Evolutionary conservation across 2,888 invertebrate genomes (phyloP), one percentile per base, ranked within the genome.

Genomic region (Idaea dimidiata): DNA sequence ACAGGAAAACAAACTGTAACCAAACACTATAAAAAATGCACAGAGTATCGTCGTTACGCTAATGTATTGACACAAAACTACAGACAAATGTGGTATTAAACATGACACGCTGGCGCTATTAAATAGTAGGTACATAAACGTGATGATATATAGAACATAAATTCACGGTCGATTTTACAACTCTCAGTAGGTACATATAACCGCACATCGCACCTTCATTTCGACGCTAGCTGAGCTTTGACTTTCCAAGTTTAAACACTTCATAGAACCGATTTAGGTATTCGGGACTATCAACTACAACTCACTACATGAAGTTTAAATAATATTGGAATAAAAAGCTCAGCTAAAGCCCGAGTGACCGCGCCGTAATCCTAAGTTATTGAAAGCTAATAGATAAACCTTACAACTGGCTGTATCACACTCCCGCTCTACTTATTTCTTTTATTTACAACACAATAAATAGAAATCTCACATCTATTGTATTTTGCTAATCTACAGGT

Each of bases 61-160:
- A 82, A 80, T 43, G 79, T 80, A 84, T 73, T 72, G 82, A 82
- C 83, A 83, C 79, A 80, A 81, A 78, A 78, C 84, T 86, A 85
- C 81, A 69, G 77, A 76, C 78, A 78, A 76, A 81, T 76, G 81
- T 82, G 81, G 82, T 82, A 79, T 79, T 76, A 77, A 80, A 78
- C 71, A 79, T 79, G 78, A 79, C 73, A 77, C 74, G 71, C 72
- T 73, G 72, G 75, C 73, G 74, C 68, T 77, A 43, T 43, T 43
- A 14, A 43, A 14, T 75, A 72, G 72, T 68, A 73, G 70, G 67
- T 72, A 74, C 67, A 61, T 63, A 58, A 32, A 58, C 60, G 59
- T 65, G 59, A 56, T 66, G 58, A 62, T 66, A 64, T 66, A 72
- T 66, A 73, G 66, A 69, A 66, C 70, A 73, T 67, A 70, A 65